phyloP scores from a whole-genome alignment of 1,140 invertebrate genomes.

The Acromyrmex echinatior region DNA sequence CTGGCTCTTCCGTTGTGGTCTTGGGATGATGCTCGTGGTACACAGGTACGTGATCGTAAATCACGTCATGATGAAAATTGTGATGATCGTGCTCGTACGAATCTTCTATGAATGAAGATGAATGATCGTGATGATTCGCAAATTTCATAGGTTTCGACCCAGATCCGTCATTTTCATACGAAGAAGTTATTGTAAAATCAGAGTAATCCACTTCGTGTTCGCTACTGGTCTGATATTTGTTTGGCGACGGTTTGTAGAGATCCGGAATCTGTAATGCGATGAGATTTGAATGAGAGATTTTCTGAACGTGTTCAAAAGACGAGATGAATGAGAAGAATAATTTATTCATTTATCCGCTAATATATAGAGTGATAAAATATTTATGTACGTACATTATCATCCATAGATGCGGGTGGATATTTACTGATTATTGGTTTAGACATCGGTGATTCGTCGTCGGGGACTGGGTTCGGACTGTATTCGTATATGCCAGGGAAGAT shows the following conservation, averaged over 20 bases:
- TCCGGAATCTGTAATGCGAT: conserved; percentile 50
- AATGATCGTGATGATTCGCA: conserved; percentile 66
- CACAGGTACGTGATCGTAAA: conserved; percentile 82
- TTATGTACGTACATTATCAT: conserved; percentile 17
- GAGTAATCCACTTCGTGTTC: conserved; percentile 64
- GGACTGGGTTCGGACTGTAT: conserved; percentile 43
- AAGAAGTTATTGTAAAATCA: conserved; percentile 23
- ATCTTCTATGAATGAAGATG: conserved; percentile 58
- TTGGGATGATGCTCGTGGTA: conserved; percentile 83
- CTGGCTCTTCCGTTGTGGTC: conserved; percentile 81
- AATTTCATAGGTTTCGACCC: conserved; percentile 75
- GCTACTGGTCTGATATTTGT: conserved; percentile 59
- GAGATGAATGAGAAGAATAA: not conserved
- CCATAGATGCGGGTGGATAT: conserved; percentile 30
- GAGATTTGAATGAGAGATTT: not conserved
- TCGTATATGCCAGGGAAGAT: conserved; percentile 54
- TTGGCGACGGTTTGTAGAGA: conserved; percentile 58
- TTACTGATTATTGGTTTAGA: conserved; percentile 58
- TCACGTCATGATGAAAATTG: conserved; percentile 84
- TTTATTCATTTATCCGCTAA: not conserved
- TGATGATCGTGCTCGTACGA: conserved; percentile 83
- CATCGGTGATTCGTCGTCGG: conserved; percentile 60
- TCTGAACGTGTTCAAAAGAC: not conserved
- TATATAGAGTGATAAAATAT: not conserved
- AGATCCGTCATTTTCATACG: conserved; percentile 69